Percentiles rank a stretch among this genome's conserved stretches.
These are phyloP conservation scores for Oreohelix idahoensis DNA, from an alignment of 1,140 invertebrate genomes.

Conservation along the genomic window DNA sequence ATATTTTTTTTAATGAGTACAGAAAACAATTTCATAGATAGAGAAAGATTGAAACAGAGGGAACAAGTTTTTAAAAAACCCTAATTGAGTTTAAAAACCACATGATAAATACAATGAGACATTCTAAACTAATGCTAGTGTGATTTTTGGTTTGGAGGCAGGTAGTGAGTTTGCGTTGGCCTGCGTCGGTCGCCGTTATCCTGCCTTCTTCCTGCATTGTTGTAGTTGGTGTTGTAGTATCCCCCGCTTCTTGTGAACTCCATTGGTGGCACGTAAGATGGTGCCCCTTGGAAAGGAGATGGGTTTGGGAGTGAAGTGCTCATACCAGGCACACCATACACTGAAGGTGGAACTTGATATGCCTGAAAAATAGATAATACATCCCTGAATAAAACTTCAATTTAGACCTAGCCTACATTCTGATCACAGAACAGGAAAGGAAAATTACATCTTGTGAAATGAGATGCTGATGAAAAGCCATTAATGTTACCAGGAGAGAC, in stretches of 20 bases:
- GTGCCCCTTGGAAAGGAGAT: not conserved
- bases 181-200: not conserved
- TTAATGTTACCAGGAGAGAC: too few relatives aligned
- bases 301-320: not conserved
- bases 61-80: too few relatives aligned
- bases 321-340: not conserved
- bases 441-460: too few relatives aligned
- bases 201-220: not conserved
- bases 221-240: not conserved
- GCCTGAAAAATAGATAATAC: not conserved
- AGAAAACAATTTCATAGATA: too few relatives aligned
- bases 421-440: too few relatives aligned
- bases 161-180: slow-evolving; percentile 14
- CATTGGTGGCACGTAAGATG: slow-evolving; percentile 8
- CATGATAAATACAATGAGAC: too few relatives aligned
- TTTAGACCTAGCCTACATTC: too few relatives aligned
- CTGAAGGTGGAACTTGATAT: not conserved
- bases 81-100: too few relatives aligned
- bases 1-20: too few relatives aligned
- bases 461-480: too few relatives aligned
- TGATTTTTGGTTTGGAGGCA: not conserved
- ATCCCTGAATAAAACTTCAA: too few relatives aligned
- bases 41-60: too few relatives aligned
- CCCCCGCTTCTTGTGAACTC: slow-evolving; percentile 6
- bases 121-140: not conserved